Evolutionary conservation across 2,113 vertebrate genomes (phyloP), one percentile per base, ranked within the genome.

Genomic region (Cephalopholis sonnerati): DNA sequence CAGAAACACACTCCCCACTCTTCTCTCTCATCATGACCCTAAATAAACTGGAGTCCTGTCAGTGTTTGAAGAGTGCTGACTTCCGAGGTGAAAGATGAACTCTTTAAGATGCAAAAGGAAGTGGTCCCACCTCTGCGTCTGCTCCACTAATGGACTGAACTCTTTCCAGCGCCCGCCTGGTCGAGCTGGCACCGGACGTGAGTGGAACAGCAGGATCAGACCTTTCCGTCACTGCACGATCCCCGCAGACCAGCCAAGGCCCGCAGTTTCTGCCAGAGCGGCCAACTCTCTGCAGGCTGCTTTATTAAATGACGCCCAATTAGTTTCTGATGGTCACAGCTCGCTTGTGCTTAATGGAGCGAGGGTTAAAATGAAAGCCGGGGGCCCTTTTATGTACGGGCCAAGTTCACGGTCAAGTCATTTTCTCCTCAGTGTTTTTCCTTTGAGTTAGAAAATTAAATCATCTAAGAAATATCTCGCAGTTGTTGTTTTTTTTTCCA

Each of bases 261-360:
- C 65, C 10, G 32, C 79, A 67, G 68, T 77, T 86, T 65, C 70
- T 79, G 59, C 12, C 41, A 46, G 62, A 48, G 51, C 41, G 1
- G 91, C 91, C 87, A 91, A 86, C 75, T 79, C 88, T 70, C 81
- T 22, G 74, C 87, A 79, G 85, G 88, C 83, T 5, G 24, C 83
- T 74, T 74, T 85, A 93, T 87, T 90, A 91, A 89, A 87, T 32
- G 81, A 83, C 48, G 85, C 82, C 84, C 93, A 93, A 93, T 94
- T 93, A 92, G 93, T 87, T 91, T 85, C 74, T 82, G 82, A 90
- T 84, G 77, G 88, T 84, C 89, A 84, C 89, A 90, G 91, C 89
- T 92, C 85, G 1, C 80, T 83, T 78, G 77, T 61, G 78, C 82
- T 85, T 91, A 92, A 93, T 89, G 82, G 85, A 74, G 87, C 88